Conservation (phyloP, 2,888 invertebrate genomes). For the Phaedon cochleariae region DNA sequence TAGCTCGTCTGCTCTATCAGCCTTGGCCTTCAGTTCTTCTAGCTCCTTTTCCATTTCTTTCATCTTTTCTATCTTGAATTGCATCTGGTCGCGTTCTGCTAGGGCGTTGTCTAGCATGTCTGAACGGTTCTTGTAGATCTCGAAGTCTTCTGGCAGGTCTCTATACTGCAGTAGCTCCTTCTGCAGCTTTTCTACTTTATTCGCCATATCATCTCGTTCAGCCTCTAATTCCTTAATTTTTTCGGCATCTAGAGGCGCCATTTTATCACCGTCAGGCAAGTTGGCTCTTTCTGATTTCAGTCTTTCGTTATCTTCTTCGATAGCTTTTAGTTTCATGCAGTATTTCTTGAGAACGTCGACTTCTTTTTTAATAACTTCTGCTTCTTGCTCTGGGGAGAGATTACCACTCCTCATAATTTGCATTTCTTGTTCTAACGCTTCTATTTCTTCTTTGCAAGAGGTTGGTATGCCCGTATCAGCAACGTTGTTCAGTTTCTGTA, state of each 20-base stretch:
- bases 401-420: conserved; percentile 45
- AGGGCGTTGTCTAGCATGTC: conserved; percentile 49
- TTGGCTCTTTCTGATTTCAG: conserved; percentile 45
- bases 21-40: conserved; percentile 43
- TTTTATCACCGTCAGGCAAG: conserved; percentile 20
- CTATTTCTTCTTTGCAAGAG: conserved; percentile 47
- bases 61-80: conserved; percentile 45
- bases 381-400: conserved; percentile 51
- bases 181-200: conserved; percentile 49
- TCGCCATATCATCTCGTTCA: conserved; percentile 49
- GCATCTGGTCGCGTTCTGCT: conserved; percentile 51
- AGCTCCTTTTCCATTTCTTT: conserved; percentile 45
- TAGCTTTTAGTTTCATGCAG: conserved; percentile 51
- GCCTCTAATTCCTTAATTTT: conserved; percentile 24
- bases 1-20: conserved; percentile 42
- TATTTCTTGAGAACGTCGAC: conserved; percentile 52
- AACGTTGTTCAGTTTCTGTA: conserved; percentile 32
- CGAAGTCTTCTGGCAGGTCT: conserved; percentile 49
- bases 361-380: conserved; percentile 53
- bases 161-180: conserved; percentile 46
- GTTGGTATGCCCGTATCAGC: conserved; percentile 26
- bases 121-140: conserved; percentile 46
- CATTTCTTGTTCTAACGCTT: conserved; percentile 52
- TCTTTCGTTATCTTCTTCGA: conserved; percentile 53
- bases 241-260: conserved; percentile 14